Percentiles rank a stretch among this genome's conserved stretches.
These are phyloP conservation scores for Euclidia mi DNA, from an alignment of 2,888 invertebrate genomes.

Conservation along the genomic window DNA sequence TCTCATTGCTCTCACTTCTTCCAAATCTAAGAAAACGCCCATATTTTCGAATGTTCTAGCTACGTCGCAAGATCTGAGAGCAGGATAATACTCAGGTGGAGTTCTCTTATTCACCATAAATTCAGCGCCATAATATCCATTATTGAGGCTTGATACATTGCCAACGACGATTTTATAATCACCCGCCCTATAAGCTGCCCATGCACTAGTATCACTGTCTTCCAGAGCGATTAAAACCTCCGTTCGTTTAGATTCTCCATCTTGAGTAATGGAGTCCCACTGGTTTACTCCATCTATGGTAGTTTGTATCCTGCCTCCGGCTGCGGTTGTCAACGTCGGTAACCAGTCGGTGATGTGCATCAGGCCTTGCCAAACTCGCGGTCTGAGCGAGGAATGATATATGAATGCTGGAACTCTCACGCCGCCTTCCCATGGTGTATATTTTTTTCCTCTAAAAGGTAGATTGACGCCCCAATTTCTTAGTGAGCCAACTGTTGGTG, in stretches of 20 bases:
- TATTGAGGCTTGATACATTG: slow-evolving; percentile 79
- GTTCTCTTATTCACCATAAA: slow-evolving; percentile 69
- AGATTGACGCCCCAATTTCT: slow-evolving; percentile 94
- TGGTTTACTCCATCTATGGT: slow-evolving; percentile 92
- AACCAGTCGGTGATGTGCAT: slow-evolving; percentile 96
- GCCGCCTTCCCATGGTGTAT: slow-evolving; percentile 96
- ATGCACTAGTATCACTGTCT: slow-evolving; percentile 86
- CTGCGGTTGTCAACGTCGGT: slow-evolving; percentile 91
- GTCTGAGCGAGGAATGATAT: slow-evolving; percentile 91
- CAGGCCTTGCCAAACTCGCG: slow-evolving; percentile 90
- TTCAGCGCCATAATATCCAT: slow-evolving; percentile 78
- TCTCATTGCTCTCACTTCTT: slow-evolving; percentile 69
- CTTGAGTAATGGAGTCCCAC: slow-evolving; percentile 91
- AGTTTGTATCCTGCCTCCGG: slow-evolving; percentile 69
- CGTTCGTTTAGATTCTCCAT: slow-evolving; percentile 80
- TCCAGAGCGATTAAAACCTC: slow-evolving; percentile 90
- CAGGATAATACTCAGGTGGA: slow-evolving; percentile 75
- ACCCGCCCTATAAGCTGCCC: slow-evolving; percentile 90
- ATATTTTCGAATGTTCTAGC: slow-evolving; percentile 71
- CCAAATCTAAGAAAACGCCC: slow-evolving; percentile 70
- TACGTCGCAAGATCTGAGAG: slow-evolving; percentile 70
- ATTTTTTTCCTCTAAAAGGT: slow-evolving; percentile 95
- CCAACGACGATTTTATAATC: slow-evolving; percentile 92
- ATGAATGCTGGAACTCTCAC: slow-evolving; percentile 94
- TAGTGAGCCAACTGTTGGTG: slow-evolving; percentile 93